Conservation (phyloP, 2,113 vertebrate genomes). For the Proterorhinus semilunaris region DNA sequence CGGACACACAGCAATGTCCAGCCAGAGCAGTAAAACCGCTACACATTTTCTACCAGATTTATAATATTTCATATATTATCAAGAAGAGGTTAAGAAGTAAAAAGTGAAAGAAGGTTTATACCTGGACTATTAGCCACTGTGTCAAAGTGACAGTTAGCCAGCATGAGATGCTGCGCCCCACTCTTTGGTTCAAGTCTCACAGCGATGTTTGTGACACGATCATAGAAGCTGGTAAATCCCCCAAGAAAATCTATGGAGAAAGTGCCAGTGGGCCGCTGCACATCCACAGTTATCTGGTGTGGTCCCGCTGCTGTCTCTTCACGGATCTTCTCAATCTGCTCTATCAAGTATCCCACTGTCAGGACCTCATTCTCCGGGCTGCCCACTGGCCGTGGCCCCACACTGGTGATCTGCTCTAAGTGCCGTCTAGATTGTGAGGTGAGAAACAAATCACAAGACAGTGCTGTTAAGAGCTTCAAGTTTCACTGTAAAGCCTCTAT, state of each 20-base stretch:
- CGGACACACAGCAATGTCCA: too few relatives aligned
- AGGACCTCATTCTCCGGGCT: conserved; percentile 91
- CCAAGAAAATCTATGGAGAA: conserved; percentile 97
- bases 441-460: conserved; percentile 1
- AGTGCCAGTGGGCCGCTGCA: conserved; percentile 90
- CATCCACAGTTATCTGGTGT: conserved; percentile 83
- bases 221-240: conserved; percentile 96
- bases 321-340: conserved; percentile 84
- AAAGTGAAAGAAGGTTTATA: conserved; percentile 50
- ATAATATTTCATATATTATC: too few relatives aligned
- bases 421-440: conserved; percentile 76
- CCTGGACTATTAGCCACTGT: conserved; percentile 92
- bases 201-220: conserved; percentile 89
- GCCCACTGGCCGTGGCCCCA: conserved; percentile 90
- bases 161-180: conserved; percentile 86
- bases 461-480: neutral
- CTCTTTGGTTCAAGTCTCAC: conserved; percentile 87
- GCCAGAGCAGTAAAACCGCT: too few relatives aligned
- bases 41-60: too few relatives aligned
- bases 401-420: conserved; percentile 89
- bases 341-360: conserved; percentile 88
- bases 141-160: conserved; percentile 98
- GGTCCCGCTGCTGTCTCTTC: conserved; percentile 66
- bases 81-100: neutral
- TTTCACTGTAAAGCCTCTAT: too few relatives aligned